Percentiles rank a stretch among this genome's conserved stretches.
Conservation (phyloP, 2,888 invertebrate genomes). For the Drosophila nigritarsus region DNA sequence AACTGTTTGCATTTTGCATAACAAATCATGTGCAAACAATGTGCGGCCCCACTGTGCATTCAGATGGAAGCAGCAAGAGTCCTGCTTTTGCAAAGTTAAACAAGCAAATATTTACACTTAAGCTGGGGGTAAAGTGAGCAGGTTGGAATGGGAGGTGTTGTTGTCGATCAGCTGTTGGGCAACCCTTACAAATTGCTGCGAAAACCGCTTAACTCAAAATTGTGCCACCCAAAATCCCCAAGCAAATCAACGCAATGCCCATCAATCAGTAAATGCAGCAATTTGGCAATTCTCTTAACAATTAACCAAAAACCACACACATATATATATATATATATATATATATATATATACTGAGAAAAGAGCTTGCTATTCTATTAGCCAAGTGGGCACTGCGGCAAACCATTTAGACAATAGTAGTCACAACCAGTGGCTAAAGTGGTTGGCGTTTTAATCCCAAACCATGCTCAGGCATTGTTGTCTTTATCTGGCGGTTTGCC, state of each 20-base stretch:
- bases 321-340: constrained; percentile 4
- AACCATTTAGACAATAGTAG: constrained; percentile 37
- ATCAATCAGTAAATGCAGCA: constrained; percentile 48
- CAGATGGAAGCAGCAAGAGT: constrained; percentile 31
- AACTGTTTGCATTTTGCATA: constrained; percentile 65
- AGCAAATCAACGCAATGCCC: constrained; percentile 66
- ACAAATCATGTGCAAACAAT: constrained; percentile 77
- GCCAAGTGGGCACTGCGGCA: constrained; percentile 45
- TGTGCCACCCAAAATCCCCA: constrained; percentile 51
- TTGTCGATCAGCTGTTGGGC: constrained; percentile 25
- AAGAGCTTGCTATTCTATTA: constrained; percentile 67
- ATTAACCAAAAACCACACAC: constrained; percentile 62
- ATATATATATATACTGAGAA: constrained; percentile 3
- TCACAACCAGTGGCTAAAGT: constrained; percentile 6
- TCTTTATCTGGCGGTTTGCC: constrained; percentile 48
- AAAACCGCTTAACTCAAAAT: constrained; percentile 58
- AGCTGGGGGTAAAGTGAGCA: constrained; percentile 6
- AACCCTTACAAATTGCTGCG: constrained; percentile 31
- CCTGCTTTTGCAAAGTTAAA: constrained; percentile 26
- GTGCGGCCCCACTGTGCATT: constrained; percentile 39
- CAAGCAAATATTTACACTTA: constrained; percentile 68
- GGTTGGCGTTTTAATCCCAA: neutral
- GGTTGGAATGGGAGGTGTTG: neutral
- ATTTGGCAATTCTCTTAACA: constrained; percentile 67
- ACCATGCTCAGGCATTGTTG: constrained; percentile 26